Base-by-base conservation (phyloP, 1,140 invertebrate genomes). In the Aleiodes sp. region DNA sequence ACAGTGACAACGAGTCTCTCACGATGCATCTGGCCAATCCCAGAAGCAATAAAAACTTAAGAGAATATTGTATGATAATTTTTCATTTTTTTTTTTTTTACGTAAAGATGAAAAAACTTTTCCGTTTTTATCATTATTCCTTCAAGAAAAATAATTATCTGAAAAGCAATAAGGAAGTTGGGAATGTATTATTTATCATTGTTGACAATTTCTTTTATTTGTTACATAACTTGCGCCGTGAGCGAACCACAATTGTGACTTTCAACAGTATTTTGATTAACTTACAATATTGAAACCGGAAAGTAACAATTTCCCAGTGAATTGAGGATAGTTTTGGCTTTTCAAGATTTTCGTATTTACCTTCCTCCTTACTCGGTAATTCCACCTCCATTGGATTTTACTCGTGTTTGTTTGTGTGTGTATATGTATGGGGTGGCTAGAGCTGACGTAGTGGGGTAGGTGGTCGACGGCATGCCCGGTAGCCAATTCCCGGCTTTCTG, bases 401-500 rank as follows among this genome's bases (percentile, higher is more conserved):
- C 29, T 37, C n/a, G n/a, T n/a, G 33, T 35, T 33, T 39, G 33
- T 35, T 57, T 37, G 12, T 31, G 37, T 21, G 67, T 59, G 39
- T 69, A 9, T 73, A 75, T 73, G 73, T 72, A 68, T 75, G 76
- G 79, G 82, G 77, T 80, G 76, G 82, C 76, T 80, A 69, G 77
- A 78, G 78, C 76, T 81, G 83, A 80, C 76, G 79, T 78, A 79
- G 80, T 81, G 80, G 82, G 81, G 80, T 83, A 81, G 82, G 78
- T 81, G 80, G 78, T 82, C 79, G 79, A 75, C 76, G 81, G 76
- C 84, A 83, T 84, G 80, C 82, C 84, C 82, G 78, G 82, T 85
- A 86, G 84, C 84, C 82, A 85, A 85, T 85, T 85, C 82, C 84
- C 78, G 78, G 80, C 76, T 26, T 70, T 79, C 80, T 74, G 80